phyloP scores from a whole-genome alignment of 2,113 vertebrate species.

The Sialia sialis region DNA sequence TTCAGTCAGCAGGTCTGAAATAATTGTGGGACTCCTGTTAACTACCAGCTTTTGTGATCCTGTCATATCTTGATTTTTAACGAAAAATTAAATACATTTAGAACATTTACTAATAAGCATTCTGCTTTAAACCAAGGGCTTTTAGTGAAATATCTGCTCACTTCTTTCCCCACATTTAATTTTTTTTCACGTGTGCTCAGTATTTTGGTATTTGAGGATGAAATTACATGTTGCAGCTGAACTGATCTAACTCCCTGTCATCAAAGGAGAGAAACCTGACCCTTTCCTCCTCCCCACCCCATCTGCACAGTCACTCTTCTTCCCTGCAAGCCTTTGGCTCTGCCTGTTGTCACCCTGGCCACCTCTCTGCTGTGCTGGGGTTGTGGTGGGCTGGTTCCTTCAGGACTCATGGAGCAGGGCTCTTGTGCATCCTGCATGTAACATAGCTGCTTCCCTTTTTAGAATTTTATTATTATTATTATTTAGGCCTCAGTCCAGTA shows the following conservation, averaged over 20 bases:
- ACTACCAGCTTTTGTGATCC: neutral
- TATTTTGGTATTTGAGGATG: neutral
- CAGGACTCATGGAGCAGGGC: neutral
- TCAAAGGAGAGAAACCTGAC: neutral
- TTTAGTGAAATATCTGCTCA: neutral
- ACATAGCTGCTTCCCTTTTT: accelerated
- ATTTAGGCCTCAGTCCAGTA: neutral
- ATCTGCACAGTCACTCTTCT: neutral
- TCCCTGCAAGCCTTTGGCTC: neutral
- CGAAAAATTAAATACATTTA: neutral
- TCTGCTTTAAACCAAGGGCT: neutral
- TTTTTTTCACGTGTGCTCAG: neutral
- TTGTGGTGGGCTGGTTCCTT: neutral
- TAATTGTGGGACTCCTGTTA: neutral
- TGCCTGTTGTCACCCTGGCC: neutral
- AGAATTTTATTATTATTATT: neutral
- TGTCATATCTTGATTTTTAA: neutral
- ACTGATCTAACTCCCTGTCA: neutral
- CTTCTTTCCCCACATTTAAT: neutral
- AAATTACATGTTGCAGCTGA: neutral
- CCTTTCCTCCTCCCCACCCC: neutral
- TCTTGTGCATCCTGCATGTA: neutral
- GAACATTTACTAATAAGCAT: neutral
- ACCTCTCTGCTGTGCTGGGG: neutral
- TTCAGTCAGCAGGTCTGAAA: neutral